phyloP scores from a whole-genome alignment of 1,140 invertebrate genomes.

The Aphaenogaster ashmeadi region DNA sequence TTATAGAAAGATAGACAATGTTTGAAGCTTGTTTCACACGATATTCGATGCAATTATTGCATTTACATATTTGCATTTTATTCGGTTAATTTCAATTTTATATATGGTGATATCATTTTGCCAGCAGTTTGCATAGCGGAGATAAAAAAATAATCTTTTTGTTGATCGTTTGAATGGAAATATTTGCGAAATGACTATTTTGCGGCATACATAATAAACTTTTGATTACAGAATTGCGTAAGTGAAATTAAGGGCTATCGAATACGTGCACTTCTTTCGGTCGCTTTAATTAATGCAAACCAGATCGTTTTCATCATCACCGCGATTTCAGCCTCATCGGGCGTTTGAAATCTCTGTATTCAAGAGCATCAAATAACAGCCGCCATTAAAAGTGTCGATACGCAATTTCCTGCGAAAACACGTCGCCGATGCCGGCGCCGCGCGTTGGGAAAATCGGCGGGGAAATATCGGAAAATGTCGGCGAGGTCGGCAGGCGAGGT shows the following conservation, averaged over 20 bases:
- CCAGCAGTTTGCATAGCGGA: background rate
- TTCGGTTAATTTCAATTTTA: constrained; percentile 14
- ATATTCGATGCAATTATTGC: constrained; percentile 21
- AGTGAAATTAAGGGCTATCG: background rate
- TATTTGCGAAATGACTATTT: background rate
- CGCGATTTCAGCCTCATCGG: constrained; percentile 27
- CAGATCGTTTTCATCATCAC: background rate
- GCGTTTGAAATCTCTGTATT: constrained; percentile 24
- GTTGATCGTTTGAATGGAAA: constrained; percentile 8
- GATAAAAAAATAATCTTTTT: background rate
- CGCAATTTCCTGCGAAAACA: constrained; percentile 59
- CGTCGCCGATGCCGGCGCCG: constrained; percentile 41
- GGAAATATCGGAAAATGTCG: constrained; percentile 57
- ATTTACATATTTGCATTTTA: constrained; percentile 41
- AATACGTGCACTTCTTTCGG: background rate
- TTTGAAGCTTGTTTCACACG: background rate
- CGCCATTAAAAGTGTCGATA: constrained; percentile 58
- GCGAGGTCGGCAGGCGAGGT: constrained; percentile 35
- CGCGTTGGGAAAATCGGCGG: constrained; percentile 39
- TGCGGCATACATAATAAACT: background rate
- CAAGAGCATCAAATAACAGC: constrained; percentile 47
- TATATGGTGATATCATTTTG: constrained; percentile 26
- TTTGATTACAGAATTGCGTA: background rate
- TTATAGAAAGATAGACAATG: background rate
- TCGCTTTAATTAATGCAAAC: background rate